phyloP scores from a whole-genome alignment of 2,797 vertebrate genomes.

The Muraenolepis orangiensis region DNA sequence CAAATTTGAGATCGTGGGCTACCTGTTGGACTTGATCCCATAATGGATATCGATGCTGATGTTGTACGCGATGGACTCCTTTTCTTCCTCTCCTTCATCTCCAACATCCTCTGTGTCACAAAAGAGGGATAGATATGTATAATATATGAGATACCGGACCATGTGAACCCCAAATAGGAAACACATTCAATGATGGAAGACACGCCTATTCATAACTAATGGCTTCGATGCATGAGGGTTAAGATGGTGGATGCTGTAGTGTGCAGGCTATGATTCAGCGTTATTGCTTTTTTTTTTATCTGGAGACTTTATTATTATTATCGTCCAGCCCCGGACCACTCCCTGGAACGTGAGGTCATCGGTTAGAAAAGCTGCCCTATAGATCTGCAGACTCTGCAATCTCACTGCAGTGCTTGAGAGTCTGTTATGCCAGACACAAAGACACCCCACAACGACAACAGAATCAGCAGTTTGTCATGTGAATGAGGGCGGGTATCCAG shows the following conservation, averaged over 20 bases:
- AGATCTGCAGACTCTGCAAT: constrained; percentile 19
- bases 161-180: not conserved
- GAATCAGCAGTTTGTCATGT: not conserved
- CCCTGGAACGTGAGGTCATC: constrained; percentile 30
- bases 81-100: constrained; percentile 98
- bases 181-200: not conserved
- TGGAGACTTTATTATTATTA: constrained; percentile 12
- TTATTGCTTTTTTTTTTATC: constrained; percentile 6
- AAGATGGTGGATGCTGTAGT: not conserved
- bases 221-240: not conserved
- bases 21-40: constrained; percentile 98
- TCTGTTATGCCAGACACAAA: not conserved
- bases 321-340: constrained; percentile 17
- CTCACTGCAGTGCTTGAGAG: not conserved
- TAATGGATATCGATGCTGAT: constrained; percentile 96
- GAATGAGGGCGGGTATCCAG: not conserved
- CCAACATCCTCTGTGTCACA: constrained; percentile 90
- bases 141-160: not conserved
- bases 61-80: constrained; percentile 92
- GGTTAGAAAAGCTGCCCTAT: not conserved
- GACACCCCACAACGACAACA: not conserved
- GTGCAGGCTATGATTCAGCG: not conserved
- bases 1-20: constrained; percentile 7
- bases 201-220: not conserved
- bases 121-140: not conserved